Evolutionary conservation across 1,140 invertebrate species (phyloP).

Genomic region (Brachionus plicatilis): DNA sequence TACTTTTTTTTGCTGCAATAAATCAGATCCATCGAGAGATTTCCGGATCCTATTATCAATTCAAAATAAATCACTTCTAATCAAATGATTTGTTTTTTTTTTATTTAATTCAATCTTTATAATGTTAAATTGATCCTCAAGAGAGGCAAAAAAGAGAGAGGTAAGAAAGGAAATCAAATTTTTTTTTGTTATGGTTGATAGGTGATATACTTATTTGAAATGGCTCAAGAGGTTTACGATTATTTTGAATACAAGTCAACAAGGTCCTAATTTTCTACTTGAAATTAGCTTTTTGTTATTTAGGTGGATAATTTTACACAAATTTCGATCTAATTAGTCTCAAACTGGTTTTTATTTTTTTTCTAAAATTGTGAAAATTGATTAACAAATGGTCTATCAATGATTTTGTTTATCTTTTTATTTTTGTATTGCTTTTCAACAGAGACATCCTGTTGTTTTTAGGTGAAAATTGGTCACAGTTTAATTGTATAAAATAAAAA

Average conservation of each 20-base stretch:
- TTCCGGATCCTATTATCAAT: neutral
- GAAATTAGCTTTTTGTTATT: neutral
- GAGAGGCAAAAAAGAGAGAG: neutral
- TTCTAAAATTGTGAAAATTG: neutral
- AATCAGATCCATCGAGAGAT: neutral
- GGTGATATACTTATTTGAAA: slow-evolving; percentile 31
- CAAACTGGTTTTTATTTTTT: neutral
- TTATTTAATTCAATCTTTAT: neutral
- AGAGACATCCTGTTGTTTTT: too few species aligned
- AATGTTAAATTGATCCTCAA: neutral
- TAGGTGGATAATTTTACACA: slow-evolving; percentile 7
- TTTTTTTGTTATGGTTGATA: neutral
- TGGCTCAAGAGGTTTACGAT: too few species aligned
- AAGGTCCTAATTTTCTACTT: neutral
- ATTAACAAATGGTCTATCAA: too few species aligned
- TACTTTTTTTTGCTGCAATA: neutral
- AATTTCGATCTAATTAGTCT: slow-evolving; percentile 10
- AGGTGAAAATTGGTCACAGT: too few species aligned
- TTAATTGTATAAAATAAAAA: too few species aligned
- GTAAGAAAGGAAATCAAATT: neutral
- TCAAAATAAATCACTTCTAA: neutral
- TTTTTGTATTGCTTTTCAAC: too few species aligned
- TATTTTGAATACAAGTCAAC: neutral
- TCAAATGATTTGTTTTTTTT: neutral
- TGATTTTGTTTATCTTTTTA: too few species aligned